Base-by-base conservation (phyloP, 1,140 invertebrate genomes). In the Drosophila nannoptera region DNA sequence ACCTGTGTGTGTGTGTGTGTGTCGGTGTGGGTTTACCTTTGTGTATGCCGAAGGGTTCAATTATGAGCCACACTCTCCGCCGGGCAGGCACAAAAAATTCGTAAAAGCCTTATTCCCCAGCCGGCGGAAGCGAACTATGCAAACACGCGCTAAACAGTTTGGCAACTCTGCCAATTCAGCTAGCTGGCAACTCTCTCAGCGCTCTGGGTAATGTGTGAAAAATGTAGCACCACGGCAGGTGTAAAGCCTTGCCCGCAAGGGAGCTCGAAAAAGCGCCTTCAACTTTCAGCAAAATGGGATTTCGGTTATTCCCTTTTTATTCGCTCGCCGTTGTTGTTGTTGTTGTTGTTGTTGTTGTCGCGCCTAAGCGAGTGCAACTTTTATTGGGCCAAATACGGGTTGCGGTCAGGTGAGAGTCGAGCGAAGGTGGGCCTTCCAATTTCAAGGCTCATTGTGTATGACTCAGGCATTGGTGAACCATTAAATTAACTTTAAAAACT, bases 401-500 rank as follows among this genome's bases (percentile, higher is more conserved):
- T 52, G 40, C 54, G 64, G 46, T 52, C 52, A 56, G 49, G 35
- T 46, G 14, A 32, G 9, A 35, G 42, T 31, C n/a, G 45, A 12
- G 38, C 9, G 40, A 29, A 40, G 29, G 33, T 5, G 42, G 56
- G 60, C 42, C 14, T 64, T 49, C 52, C 61, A 84, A 80, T 84
- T 84, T 84, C 80, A 84, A 80, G 80, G 80, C 73, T 84, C 80
- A 84, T 84, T 84, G 81, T 84, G 73, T 68, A 16, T 58, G 54
- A 50, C 42, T 65, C 33, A 62, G 35, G 42, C 59, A 64, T 73
- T 68, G 73, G 66, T 66, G 80, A 74, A 77, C 66, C 80, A 84
- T 84, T 80, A 84, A 84, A 84, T 84, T 77, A 74, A 86, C 76
- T 80, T 84, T 84, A 83, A 84, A 64, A 86, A 84, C 76, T 83